A percentile compares a stretch with the other conserved stretches of the same genome.
These are phyloP conservation scores for Sapajus apella DNA, from an alignment of 2,113 vertebrate genomes.

Conservation along the genomic window DNA sequence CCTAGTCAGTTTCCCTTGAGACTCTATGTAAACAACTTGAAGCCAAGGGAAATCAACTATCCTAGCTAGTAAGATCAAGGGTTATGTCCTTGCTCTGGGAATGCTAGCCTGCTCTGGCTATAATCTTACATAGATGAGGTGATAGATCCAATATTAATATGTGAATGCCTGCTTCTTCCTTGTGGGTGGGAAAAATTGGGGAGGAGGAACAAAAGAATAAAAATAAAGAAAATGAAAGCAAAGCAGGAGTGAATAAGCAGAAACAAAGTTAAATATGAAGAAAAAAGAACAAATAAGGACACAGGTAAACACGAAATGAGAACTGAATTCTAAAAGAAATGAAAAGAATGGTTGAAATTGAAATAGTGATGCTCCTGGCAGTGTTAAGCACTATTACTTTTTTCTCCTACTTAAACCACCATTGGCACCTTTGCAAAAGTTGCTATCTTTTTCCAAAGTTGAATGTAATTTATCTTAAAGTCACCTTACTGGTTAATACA, in stretches of 20 bases:
- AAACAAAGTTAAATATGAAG: neutral
- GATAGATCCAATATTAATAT: neutral
- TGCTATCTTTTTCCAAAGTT: slow-evolving; percentile 70
- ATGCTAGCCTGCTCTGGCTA: neutral
- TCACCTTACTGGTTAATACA: slow-evolving; percentile 72
- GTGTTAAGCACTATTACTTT: neutral
- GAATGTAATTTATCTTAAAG: slow-evolving; percentile 67
- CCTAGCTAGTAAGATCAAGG: neutral
- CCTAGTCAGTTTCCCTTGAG: slow-evolving; percentile 6
- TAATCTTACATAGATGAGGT: neutral
- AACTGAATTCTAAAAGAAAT: neutral
- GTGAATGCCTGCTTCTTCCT: neutral
- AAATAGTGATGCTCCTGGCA: neutral
- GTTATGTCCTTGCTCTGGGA: neutral
- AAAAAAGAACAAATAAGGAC: neutral
- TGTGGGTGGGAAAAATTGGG: neutral
- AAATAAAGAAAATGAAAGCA: neutral
- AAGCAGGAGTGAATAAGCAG: neutral
- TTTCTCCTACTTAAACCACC: slow-evolving; percentile 40
- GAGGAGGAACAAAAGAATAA: neutral
- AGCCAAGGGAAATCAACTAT: slow-evolving; percentile 22
- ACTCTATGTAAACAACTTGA: slow-evolving; percentile 19
- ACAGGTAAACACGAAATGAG: neutral
- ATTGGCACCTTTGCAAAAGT: slow-evolving; percentile 45
- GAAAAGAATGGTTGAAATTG: neutral